Evolutionary conservation across 2,888 invertebrate genomes (phyloP).

Genomic region (Pyrochroa serraticornis): DNA sequence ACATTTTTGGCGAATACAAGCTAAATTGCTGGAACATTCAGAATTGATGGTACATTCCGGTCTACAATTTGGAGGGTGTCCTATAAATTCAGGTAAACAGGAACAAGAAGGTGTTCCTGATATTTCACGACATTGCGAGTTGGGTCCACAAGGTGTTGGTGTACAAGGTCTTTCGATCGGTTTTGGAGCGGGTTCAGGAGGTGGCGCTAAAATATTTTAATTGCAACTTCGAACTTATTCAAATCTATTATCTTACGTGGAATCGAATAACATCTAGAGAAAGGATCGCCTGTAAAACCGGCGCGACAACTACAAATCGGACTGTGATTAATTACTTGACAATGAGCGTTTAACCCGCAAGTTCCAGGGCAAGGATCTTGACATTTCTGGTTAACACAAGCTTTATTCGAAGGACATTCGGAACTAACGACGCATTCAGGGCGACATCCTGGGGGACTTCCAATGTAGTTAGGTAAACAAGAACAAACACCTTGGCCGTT

Average conservation of each 20-base stretch:
- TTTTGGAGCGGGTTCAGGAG: constrained; percentile 61
- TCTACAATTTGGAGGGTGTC: constrained; percentile 83
- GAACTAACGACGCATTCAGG: constrained; percentile 85
- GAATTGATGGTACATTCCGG: constrained; percentile 85
- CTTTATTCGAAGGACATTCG: constrained; percentile 79
- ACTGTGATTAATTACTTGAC: constrained; percentile 81
- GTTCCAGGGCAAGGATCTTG: constrained; percentile 82
- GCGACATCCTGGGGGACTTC: constrained; percentile 80
- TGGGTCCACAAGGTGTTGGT: constrained; percentile 84
- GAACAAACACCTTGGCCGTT: constrained; percentile 80
- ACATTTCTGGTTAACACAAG: constrained; percentile 83
- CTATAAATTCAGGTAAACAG: constrained; percentile 77
- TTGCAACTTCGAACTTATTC: constrained; percentile 25
- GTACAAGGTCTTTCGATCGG: constrained; percentile 75
- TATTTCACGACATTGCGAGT: constrained; percentile 79
- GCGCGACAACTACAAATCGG: constrained; percentile 79
- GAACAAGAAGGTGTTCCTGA: constrained; percentile 81
- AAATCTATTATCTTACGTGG: constrained; percentile 64
- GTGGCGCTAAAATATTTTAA: constrained; percentile 22
- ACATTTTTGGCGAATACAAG: constrained; percentile 83
- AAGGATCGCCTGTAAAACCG: constrained; percentile 80
- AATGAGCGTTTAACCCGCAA: constrained; percentile 78
- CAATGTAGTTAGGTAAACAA: constrained; percentile 73
- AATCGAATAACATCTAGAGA: constrained; percentile 72
- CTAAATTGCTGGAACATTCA: constrained; percentile 84